phyloP scores from a whole-genome alignment of 2,888 invertebrate species.

The Nasonovia ribisnigri region DNA sequence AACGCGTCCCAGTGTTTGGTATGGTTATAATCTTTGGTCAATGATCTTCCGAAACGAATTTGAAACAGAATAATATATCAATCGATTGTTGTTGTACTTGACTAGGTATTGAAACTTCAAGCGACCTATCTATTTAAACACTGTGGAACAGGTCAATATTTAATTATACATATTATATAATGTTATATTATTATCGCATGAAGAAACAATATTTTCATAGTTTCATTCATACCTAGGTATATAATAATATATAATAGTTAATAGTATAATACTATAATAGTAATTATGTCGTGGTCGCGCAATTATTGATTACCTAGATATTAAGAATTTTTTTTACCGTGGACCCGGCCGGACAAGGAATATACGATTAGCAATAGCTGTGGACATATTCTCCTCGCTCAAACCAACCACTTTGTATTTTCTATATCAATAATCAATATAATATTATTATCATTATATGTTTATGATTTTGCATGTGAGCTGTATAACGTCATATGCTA shows the following conservation, averaged over 20 bases:
- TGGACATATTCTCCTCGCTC: background rate
- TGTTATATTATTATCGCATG: background rate
- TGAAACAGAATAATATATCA: background rate
- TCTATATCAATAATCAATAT: background rate
- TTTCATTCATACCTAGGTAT: background rate
- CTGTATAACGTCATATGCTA: background rate
- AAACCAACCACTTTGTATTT: background rate
- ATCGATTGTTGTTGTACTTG: background rate
- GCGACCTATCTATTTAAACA: background rate
- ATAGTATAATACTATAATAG: background rate
- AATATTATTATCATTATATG: background rate
- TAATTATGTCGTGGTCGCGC: background rate
- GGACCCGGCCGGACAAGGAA: background rate
- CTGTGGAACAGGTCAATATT: background rate
- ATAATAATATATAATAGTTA: no score
- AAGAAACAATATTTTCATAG: background rate
- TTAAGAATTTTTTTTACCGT: background rate
- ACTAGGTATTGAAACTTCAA: background rate
- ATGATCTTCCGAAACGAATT: background rate
- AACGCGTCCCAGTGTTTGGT: background rate
- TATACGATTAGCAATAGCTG: background rate
- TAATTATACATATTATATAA: background rate
- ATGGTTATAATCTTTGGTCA: background rate
- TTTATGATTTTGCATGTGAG: background rate
- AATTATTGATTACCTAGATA: constrained; percentile 5